Evolutionary conservation across 1,140 invertebrate genomes (phyloP), one percentile per base, ranked within the genome.

Genomic region (Bombus fervidus): DNA sequence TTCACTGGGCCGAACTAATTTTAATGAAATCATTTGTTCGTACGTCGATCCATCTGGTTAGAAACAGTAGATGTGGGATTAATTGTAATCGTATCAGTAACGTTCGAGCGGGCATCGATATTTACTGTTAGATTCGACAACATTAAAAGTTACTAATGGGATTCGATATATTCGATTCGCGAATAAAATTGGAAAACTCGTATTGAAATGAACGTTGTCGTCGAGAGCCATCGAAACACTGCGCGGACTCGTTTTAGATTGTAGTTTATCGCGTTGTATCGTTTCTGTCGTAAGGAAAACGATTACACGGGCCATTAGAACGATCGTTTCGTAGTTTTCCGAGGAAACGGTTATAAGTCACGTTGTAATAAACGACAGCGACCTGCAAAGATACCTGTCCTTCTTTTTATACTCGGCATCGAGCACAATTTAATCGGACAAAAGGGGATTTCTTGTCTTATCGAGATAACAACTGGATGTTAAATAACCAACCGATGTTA

Each of bases 181-280:
- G 41, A 64, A 6, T 15, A 86, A 77, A 86, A 83, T 81, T 81
- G 68, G 75, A 80, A 81, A 41, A 72, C 62, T 47, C 37, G 15
- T 64, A 37, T 81, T 47, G 43, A 34, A 78, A 85, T 18, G 62
- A 81, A 31, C 86, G n/a, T 71, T 39, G 39, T 79, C 57, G 69
- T 28, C 71, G 69, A 43, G 77, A 18, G n/a, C 31, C 57, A 81
- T 81, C 34, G 77, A 74, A 43, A 74, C 12, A 76, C 28, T 71
- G 47, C 22, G 37, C 47, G 39, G 1, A 47, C 34, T 80, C 22
- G 34, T 18, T 62, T 13, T 8, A 6, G 12, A n/a, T 47, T 74
- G 9, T 6, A 34, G 25, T 13, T 59, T 41, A 64, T 75, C 37
- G 71, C 31, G 31, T 62, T 66, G 81, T 66, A 66, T 76, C 59